Evolutionary conservation across 92 coral and sea anemone species (phyloP).

Genomic region (Parazoanthus swiftii): DNA sequence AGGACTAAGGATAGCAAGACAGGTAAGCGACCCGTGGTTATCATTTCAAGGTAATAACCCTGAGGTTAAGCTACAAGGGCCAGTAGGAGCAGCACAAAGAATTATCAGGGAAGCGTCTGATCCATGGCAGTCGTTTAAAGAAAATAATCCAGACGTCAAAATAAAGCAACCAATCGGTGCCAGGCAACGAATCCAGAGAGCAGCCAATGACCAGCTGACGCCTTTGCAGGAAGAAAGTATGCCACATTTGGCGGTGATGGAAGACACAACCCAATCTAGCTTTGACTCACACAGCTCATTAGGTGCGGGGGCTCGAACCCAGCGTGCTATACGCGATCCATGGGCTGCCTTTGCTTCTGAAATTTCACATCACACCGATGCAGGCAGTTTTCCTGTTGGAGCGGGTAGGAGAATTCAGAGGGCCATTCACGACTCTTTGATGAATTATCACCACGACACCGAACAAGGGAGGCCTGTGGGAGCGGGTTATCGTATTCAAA

Average conservation of each 20-base stretch:
- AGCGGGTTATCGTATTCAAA: slow-evolving; percentile 45
- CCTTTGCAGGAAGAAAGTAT: background rate
- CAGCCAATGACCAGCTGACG: slow-evolving; percentile 30
- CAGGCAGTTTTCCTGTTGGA: slow-evolving; percentile 36
- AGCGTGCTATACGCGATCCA: slow-evolving; percentile 42
- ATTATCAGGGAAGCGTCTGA: slow-evolving; percentile 24
- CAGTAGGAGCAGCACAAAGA: slow-evolving; percentile 29
- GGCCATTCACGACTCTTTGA: slow-evolving; percentile 27
- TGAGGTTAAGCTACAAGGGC: background rate
- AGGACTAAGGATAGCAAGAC: slow-evolving; percentile 28
- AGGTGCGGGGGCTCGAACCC: slow-evolving; percentile 57
- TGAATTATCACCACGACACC: background rate
- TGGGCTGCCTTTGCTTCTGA: background rate
- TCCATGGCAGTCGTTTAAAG: slow-evolving; percentile 17
- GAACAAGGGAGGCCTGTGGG: slow-evolving; percentile 33
- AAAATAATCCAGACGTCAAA: slow-evolving; percentile 17
- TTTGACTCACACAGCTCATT: background rate
- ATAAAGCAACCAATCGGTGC: slow-evolving; percentile 46
- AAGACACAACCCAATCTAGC: background rate
- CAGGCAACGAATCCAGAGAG: slow-evolving; percentile 54
- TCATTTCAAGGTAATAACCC: slow-evolving; percentile 26
- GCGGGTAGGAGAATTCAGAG: slow-evolving; percentile 53
- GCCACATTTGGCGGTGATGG: background rate
- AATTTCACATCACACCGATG: background rate
- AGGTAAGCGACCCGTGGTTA: slow-evolving; percentile 20